Conservation (phyloP, 2,888 invertebrate species). For the Cactoblastis cactorum region DNA sequence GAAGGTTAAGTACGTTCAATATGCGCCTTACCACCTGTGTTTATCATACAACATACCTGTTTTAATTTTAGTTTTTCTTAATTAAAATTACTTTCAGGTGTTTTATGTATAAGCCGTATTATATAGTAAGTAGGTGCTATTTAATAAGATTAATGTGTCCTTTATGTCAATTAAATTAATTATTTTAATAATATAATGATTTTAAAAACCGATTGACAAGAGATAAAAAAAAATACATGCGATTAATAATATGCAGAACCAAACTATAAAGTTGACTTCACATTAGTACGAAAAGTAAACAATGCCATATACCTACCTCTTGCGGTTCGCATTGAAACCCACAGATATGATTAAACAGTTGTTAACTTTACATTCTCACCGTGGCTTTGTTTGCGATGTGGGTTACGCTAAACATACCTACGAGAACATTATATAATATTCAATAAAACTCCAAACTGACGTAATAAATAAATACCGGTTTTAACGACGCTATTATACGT, state of each 20-base stretch:
- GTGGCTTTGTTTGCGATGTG: conserved; percentile 30
- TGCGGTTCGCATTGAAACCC: conserved; percentile 27
- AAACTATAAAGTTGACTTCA: conserved; percentile 25
- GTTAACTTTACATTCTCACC: conserved; percentile 30
- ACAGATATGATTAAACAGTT: conserved; percentile 37
- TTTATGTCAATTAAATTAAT: background rate
- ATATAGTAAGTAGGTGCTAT: too few relatives aligned
- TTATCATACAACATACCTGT: too few relatives aligned
- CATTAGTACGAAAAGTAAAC: conserved; percentile 18
- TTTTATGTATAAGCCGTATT: too few relatives aligned
- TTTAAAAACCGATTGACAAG: too few relatives aligned
- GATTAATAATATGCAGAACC: conserved; percentile 36
- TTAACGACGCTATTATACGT: background rate
- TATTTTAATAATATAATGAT: too few relatives aligned
- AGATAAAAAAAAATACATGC: too few relatives aligned
- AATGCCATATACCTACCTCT: conserved; percentile 28
- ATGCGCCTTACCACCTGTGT: too few relatives aligned
- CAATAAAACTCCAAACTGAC: conserved; percentile 29
- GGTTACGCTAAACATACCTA: conserved; percentile 10
- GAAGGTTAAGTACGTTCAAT: too few relatives aligned
- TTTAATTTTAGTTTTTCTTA: too few relatives aligned
- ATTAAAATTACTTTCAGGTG: too few relatives aligned
- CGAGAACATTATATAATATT: conserved; percentile 27
- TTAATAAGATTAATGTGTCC: too few relatives aligned
- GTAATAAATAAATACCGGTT: conserved; percentile 7